Evolutionary conservation across 2,888 invertebrate species (phyloP).

Genomic region (Heteromyza rotundicornis): DNA sequence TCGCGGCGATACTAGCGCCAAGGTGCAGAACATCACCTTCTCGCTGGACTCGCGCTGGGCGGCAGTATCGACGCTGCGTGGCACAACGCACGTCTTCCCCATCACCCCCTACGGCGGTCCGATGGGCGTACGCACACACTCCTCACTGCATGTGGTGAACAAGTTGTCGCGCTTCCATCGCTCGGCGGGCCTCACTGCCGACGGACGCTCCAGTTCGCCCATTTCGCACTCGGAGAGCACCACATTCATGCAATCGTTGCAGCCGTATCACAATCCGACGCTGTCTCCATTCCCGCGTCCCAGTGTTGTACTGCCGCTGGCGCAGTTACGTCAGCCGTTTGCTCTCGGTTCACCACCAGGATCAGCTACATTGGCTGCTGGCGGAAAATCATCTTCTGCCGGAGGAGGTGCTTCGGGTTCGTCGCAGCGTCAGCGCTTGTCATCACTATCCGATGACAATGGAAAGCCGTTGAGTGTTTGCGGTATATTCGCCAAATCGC

Average conservation of each 20-base stretch:
- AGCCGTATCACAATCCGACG: slow-evolving; percentile 84
- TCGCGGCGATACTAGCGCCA: slow-evolving; percentile 94
- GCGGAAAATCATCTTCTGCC: slow-evolving; percentile 22
- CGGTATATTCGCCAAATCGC: slow-evolving; percentile 77
- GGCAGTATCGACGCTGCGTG: slow-evolving; percentile 92
- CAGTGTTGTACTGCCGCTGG: slow-evolving; percentile 77
- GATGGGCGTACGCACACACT: slow-evolving; percentile 90
- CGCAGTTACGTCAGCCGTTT: slow-evolving; percentile 80
- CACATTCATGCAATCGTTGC: slow-evolving; percentile 61
- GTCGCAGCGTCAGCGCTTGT: slow-evolving; percentile 70
- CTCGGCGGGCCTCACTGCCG: slow-evolving; percentile 86
- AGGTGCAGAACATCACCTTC: slow-evolving; percentile 91
- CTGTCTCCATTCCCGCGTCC: slow-evolving; percentile 92
- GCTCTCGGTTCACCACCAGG: slow-evolving; percentile 56
- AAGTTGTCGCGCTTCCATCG: slow-evolving; percentile 93
- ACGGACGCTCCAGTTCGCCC: slow-evolving; percentile 76
- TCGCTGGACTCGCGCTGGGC: slow-evolving; percentile 95
- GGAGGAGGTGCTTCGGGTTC: slow-evolving; percentile 54
- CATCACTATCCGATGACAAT: slow-evolving; percentile 74
- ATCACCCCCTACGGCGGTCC: slow-evolving; percentile 95
- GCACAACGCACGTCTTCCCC: slow-evolving; percentile 97
- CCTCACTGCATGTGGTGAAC: slow-evolving; percentile 92
- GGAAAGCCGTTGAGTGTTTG: slow-evolving; percentile 77
- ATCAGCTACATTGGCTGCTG: slow-evolving; percentile 36
- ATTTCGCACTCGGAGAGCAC: slow-evolving; percentile 62